phyloP scores from a whole-genome alignment of 2,113 vertebrate species.

The Sylvia atricapilla region DNA sequence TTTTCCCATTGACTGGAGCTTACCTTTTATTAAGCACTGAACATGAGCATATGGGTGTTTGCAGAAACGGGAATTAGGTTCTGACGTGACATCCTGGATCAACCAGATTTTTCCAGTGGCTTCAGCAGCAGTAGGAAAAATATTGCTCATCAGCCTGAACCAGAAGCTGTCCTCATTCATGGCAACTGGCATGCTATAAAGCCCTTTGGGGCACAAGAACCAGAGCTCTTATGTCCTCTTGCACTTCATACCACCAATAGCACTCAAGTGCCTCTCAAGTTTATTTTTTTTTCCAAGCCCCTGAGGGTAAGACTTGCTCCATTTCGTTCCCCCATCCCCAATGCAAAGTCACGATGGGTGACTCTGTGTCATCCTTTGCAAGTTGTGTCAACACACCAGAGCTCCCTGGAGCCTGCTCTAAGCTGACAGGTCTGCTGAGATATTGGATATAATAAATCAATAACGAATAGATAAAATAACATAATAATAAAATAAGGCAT shows the following conservation, averaged over 20 bases:
- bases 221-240: not conserved
- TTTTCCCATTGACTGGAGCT: conserved; percentile 49
- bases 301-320: not conserved
- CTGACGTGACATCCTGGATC: conserved; percentile 37
- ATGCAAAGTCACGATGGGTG: rapidly evolving
- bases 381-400: not conserved
- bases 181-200: not conserved
- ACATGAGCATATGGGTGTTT: not conserved
- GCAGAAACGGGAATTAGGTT: conserved; percentile 13
- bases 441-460: not conserved
- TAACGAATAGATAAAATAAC: not conserved
- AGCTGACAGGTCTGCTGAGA: not conserved
- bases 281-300: not conserved
- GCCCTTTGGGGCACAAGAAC: not conserved
- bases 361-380: not conserved
- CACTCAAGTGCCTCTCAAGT: not conserved
- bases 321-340: not conserved
- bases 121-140: conserved; percentile 12
- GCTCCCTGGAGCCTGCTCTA: not conserved
- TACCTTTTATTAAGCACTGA: conserved; percentile 31
- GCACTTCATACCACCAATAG: not conserved
- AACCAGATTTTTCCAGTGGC: conserved; percentile 44
- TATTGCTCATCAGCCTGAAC: not conserved
- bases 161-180: not conserved
- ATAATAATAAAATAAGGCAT: not conserved